Conservation (phyloP, 1,140 invertebrate genomes). For the Rhynchophorus ferrugineus region DNA sequence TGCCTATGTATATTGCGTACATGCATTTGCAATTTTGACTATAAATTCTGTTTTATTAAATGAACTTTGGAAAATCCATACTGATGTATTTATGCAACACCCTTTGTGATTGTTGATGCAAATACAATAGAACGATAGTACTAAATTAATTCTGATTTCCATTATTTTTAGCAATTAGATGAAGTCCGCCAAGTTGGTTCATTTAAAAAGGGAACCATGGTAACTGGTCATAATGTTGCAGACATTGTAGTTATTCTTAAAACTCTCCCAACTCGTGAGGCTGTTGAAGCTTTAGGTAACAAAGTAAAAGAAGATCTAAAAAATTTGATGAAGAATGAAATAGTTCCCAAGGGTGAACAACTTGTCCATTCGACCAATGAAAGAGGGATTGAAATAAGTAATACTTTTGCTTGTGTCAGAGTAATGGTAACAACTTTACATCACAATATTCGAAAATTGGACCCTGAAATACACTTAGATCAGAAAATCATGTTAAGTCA, state of each 20-base stretch:
- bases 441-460: slow-evolving; percentile 86
- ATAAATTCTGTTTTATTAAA: too few relatives aligned
- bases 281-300: slow-evolving; percentile 82
- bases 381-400: slow-evolving; percentile 75
- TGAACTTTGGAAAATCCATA: too few relatives aligned
- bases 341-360: slow-evolving; percentile 51
- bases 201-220: slow-evolving; percentile 97
- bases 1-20: too few relatives aligned
- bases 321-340: slow-evolving; percentile 53
- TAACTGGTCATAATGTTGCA: slow-evolving; percentile 89
- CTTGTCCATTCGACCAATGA: slow-evolving; percentile 61
- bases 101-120: too few relatives aligned
- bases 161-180: slow-evolving; percentile 75
- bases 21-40: too few relatives aligned
- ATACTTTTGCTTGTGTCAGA: slow-evolving; percentile 74
- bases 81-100: too few relatives aligned
- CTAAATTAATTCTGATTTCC: background rate
- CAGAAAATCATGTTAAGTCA: slow-evolving; percentile 80
- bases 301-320: slow-evolving; percentile 83
- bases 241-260: slow-evolving; percentile 98
- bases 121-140: background rate
- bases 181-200: slow-evolving; percentile 94
- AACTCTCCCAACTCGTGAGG: slow-evolving; percentile 92
- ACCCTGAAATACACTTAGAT: slow-evolving; percentile 85
- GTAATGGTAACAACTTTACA: slow-evolving; percentile 89